Evolutionary conservation across 1,140 invertebrate species (phyloP), one percentile per base, ranked within the genome.

Genomic region (Dendrolimus punctatus): DNA sequence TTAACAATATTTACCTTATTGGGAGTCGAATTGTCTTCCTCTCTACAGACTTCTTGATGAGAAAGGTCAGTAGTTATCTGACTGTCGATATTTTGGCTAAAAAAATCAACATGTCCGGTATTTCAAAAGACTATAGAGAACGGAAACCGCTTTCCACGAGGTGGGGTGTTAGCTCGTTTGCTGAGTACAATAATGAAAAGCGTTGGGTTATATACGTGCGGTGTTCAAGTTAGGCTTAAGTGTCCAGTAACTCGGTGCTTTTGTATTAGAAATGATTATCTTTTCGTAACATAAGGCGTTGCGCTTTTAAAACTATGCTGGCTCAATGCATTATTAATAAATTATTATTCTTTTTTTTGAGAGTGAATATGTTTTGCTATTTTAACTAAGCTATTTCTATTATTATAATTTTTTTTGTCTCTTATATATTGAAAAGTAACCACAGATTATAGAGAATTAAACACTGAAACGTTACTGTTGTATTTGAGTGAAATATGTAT

Each of bases 321-420:
- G 64, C 68, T 74, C 69, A 70, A 70, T 68, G 56, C 60, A 57
- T 70, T 68, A 60, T 66, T 62, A 62, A 53, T 53, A 53, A 57
- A 46, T 55, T 37, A 39, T 50, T 49, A 57, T 61, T 58, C 58
- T 51, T 53, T 56, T 49, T 54, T 58, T 49, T 51, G 46, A 46
- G 55, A 57, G 50, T 49, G 39, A 51, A 62, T 53, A 53, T 58
- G 58, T 62, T 40, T 42, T 48, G 49, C 57, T 62, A 55, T 54
- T 51, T 46, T 59, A 42, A 23, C 23, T 23, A 23, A 23, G 23
- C 10, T 10, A 40, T 50, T 39, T 45, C 23, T 45, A 43, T 39
- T 40, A 40, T 53, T 51, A 10, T 59, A 51, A 55, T 48, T 46
- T 51, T 55, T 51, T 23, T 23, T 51, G 23, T 23, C 23, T 23